Evolutionary conservation across 2,797 vertebrate species (phyloP).

Genomic region (Harpagifer antarcticus): DNA sequence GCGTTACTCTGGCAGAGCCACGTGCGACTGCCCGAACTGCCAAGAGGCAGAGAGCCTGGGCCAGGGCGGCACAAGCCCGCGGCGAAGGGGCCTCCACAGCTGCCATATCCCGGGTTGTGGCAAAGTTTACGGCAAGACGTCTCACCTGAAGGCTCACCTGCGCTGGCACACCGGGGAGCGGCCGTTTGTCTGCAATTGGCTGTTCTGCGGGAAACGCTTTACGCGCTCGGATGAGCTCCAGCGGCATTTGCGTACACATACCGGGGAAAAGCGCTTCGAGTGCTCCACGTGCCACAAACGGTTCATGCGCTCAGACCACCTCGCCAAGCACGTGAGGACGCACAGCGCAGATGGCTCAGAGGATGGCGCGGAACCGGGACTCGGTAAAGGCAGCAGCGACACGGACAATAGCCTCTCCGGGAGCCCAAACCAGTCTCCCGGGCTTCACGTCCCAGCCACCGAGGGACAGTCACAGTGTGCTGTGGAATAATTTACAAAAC

Average conservation of each 20-base stretch:
- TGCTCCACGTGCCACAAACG: constrained; percentile 91
- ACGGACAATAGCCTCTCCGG: constrained; percentile 90
- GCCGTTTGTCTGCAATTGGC: constrained; percentile 95
- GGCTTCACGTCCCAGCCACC: constrained; percentile 51
- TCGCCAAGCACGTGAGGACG: constrained; percentile 92
- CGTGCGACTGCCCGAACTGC: constrained; percentile 94
- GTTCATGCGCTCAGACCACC: constrained; percentile 96
- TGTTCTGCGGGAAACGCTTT: constrained; percentile 95
- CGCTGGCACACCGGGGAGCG: constrained; percentile 95
- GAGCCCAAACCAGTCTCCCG: constrained; percentile 90
- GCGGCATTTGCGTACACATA: constrained; percentile 94
- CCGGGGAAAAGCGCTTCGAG: constrained; percentile 94
- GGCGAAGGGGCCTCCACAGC: constrained; percentile 90
- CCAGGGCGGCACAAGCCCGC: constrained; percentile 87
- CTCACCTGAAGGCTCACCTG: constrained; percentile 93
- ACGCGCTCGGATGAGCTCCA: constrained; percentile 95
- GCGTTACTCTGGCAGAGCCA: constrained; percentile 89
- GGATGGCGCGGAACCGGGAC: constrained; percentile 76
- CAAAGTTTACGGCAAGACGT: constrained; percentile 94
- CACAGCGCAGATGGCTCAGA: constrained; percentile 86
- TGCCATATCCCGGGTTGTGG: constrained; percentile 94
- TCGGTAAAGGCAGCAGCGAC: constrained; percentile 89
- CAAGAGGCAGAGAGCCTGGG: constrained; percentile 91
- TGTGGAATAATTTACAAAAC: constrained; percentile 74
- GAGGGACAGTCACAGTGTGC: constrained; percentile 71